A percentile compares a stretch with the other conserved stretches of the same genome.
These are phyloP conservation scores for Tetramorium alpestre DNA, from an alignment of 1,140 invertebrate genomes.

Conservation along the genomic window DNA sequence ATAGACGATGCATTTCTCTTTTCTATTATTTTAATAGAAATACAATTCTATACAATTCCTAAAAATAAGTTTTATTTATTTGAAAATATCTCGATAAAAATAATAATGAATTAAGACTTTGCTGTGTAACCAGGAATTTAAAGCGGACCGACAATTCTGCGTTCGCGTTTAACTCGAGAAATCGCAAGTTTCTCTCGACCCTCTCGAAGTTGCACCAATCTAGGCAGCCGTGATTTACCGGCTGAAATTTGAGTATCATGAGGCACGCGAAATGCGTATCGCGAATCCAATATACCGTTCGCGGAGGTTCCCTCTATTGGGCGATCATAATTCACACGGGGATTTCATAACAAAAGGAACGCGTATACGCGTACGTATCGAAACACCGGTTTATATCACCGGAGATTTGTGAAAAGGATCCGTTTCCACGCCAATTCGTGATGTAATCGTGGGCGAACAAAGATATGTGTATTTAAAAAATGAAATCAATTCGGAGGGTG, in stretches of 20 bases:
- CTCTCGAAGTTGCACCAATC: constrained; percentile 59
- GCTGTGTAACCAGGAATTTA: not conserved
- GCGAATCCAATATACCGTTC: constrained; percentile 74
- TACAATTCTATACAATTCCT: not conserved
- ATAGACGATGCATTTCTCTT: constrained; percentile 18
- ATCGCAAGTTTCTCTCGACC: constrained; percentile 59
- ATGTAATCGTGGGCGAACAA: constrained; percentile 32
- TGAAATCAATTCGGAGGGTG: not conserved
- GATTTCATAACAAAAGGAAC: constrained; percentile 66
- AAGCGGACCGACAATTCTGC: constrained; percentile 42
- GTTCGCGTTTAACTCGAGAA: constrained; percentile 45
- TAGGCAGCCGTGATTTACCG: constrained; percentile 70
- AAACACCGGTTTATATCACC: constrained; percentile 50
- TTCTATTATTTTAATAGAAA: not conserved
- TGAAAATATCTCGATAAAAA: constrained; percentile 9
- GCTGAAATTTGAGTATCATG: constrained; percentile 75
- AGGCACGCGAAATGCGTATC: constrained; percentile 77
- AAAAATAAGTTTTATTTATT: constrained; percentile 40
- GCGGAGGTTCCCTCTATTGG: constrained; percentile 67
- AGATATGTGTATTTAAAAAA: constrained; percentile 27
- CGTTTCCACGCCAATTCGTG: constrained; percentile 18
- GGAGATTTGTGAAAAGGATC: constrained; percentile 55
- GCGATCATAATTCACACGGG: constrained; percentile 68
- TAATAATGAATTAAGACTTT: not conserved
- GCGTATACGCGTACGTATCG: constrained; percentile 13